phyloP scores from a whole-genome alignment of 2,113 vertebrate genomes.

The Campylomormyrus tamandua region DNA sequence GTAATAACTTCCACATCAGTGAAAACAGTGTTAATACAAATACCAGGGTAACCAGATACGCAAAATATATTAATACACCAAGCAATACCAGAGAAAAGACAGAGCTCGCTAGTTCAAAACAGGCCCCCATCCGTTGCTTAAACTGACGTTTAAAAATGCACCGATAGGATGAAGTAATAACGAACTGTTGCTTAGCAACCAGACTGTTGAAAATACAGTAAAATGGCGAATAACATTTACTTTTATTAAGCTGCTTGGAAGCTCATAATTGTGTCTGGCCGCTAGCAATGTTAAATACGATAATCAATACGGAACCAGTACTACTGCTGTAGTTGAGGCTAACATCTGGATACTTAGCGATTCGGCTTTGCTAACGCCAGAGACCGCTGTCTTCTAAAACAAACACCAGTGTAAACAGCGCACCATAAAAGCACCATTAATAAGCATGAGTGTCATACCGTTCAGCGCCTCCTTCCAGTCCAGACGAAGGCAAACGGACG shows the following conservation, averaged over 20 bases:
- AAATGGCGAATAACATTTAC: neutral
- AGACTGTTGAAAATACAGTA: neutral
- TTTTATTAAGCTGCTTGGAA: neutral
- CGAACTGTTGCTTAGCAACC: neutral
- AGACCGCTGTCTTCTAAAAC: neutral
- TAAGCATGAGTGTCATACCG: neutral
- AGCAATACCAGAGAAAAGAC: neutral
- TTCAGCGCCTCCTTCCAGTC: neutral
- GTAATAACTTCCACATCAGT: neutral
- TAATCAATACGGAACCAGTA: neutral
- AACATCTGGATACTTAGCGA: neutral
- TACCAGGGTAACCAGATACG: neutral
- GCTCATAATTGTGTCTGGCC: neutral
- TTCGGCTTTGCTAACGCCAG: neutral
- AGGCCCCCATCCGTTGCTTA: neutral
- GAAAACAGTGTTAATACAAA: neutral
- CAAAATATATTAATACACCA: neutral
- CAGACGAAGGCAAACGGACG: neutral
- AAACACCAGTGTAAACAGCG: neutral
- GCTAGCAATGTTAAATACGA: neutral
- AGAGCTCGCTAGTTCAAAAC: neutral
- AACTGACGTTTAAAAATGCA: neutral
- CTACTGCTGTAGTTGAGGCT: neutral
- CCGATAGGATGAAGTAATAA: neutral
- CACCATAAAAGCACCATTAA: neutral